Evolutionary conservation across 2,797 vertebrate species (phyloP).

Genomic region (Neoniphon sammara): DNA sequence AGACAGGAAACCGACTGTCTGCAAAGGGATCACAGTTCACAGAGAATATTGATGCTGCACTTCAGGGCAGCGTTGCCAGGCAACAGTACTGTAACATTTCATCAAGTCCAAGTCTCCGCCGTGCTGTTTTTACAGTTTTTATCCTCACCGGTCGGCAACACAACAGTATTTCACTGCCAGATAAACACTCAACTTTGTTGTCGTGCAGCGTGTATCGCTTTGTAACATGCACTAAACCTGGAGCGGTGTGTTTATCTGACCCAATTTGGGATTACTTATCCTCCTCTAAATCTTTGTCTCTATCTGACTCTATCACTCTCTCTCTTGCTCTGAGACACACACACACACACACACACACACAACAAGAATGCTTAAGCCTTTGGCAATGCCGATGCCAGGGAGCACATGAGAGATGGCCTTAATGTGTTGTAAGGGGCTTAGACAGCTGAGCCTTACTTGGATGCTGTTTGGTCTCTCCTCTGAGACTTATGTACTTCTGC

Average conservation of each 20-base stretch:
- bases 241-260: constrained; percentile 42
- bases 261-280: constrained; percentile 57
- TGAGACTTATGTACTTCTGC: background rate
- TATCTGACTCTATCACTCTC: background rate
- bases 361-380: constrained; percentile 12
- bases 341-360: background rate
- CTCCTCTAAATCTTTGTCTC: constrained; percentile 17
- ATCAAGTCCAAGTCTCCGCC: constrained; percentile 31
- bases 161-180: constrained; percentile 1
- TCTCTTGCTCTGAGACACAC: background rate
- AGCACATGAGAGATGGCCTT: constrained; percentile 55
- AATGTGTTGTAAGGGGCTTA: constrained; percentile 65
- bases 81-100: constrained; percentile 67
- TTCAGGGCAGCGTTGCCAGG: constrained; percentile 68
- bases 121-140: background rate
- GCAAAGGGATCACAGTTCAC: constrained; percentile 41
- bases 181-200: constrained; percentile 16
- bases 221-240: constrained; percentile 15
- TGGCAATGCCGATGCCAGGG: constrained; percentile 9
- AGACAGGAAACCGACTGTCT: background rate
- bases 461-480: constrained; percentile 25
- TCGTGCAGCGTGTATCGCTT: constrained; percentile 10
- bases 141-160: background rate
- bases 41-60: constrained; percentile 45
- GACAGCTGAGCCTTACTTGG: constrained; percentile 31